A percentile compares a stretch with the other conserved stretches of the same genome.
Conservation (phyloP, 2,888 invertebrate genomes). For the Agrenia bidenticulata region DNA sequence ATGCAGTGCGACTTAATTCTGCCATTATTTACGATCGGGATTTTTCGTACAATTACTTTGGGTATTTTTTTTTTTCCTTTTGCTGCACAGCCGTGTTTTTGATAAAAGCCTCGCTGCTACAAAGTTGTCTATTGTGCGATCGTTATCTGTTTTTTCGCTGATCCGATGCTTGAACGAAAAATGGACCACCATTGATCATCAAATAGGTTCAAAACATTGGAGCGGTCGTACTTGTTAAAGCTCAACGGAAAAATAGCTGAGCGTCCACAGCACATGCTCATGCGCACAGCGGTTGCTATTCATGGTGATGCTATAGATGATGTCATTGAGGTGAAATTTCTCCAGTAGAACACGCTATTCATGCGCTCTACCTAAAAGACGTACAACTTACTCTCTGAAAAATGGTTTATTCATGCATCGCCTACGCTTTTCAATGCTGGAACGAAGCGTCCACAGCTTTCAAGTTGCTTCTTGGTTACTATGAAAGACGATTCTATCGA, state of each 20-base stretch:
- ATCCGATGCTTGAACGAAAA: too few relatives aligned
- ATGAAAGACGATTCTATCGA: constrained; percentile 94
- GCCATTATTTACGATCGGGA: constrained; percentile 96
- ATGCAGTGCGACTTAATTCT: constrained; percentile 88
- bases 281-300: constrained; percentile 95
- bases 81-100: background rate
- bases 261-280: constrained; percentile 97
- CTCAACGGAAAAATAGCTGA: constrained; percentile 90
- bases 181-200: too few relatives aligned
- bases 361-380: too few relatives aligned
- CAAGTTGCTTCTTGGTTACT: constrained; percentile 90
- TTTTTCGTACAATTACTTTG: constrained; percentile 96
- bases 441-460: constrained; percentile 85
- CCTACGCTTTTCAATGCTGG: constrained; percentile 96
- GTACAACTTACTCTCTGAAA: constrained; percentile 90
- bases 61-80: constrained; percentile 60
- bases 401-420: constrained; percentile 96
- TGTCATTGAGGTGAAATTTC: too few relatives aligned
- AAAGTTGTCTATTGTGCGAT: background rate
- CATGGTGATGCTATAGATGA: constrained; percentile 90
- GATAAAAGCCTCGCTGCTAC: too few relatives aligned
- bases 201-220: too few relatives aligned
- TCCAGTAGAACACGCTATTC: too few relatives aligned
- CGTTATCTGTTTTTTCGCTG: too few relatives aligned
- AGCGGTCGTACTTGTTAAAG: constrained; percentile 89